Evolutionary conservation across 2,113 vertebrate species (phyloP).

Genomic region (Cebus imitator): DNA sequence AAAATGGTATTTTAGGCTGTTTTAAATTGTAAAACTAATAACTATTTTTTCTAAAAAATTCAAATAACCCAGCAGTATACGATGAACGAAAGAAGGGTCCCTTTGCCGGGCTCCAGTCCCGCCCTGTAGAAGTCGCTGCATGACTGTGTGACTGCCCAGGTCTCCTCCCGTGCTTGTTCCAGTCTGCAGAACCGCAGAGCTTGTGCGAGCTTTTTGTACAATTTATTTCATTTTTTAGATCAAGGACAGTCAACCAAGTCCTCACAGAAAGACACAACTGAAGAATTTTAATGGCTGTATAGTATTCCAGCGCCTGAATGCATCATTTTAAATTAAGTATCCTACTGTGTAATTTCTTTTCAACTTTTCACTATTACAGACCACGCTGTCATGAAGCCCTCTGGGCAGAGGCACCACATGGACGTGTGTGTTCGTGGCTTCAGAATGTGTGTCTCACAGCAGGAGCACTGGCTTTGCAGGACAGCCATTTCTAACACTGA

Average conservation of each 20-base stretch:
- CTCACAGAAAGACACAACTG: background rate
- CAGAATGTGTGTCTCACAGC: background rate
- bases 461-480: background rate
- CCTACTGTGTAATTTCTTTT: background rate
- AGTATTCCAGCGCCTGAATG: background rate
- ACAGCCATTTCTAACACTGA: background rate
- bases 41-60: background rate
- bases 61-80: background rate
- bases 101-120: too few species aligned
- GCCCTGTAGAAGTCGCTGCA: background rate
- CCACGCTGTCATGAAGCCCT: background rate
- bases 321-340: background rate
- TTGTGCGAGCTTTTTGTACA: too few species aligned
- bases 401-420: background rate
- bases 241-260: background rate
- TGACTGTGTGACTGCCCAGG: fast-evolving
- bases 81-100: background rate
- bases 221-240: too few species aligned
- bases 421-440: fast-evolving
- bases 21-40: background rate
- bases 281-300: background rate
- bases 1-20: background rate
- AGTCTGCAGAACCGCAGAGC: background rate
- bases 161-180: too few species aligned
- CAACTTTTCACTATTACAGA: background rate